Evolutionary conservation across 2,797 vertebrate species (phyloP), one percentile per base, ranked within the genome.

Genomic region (Sparidentex hasta): DNA sequence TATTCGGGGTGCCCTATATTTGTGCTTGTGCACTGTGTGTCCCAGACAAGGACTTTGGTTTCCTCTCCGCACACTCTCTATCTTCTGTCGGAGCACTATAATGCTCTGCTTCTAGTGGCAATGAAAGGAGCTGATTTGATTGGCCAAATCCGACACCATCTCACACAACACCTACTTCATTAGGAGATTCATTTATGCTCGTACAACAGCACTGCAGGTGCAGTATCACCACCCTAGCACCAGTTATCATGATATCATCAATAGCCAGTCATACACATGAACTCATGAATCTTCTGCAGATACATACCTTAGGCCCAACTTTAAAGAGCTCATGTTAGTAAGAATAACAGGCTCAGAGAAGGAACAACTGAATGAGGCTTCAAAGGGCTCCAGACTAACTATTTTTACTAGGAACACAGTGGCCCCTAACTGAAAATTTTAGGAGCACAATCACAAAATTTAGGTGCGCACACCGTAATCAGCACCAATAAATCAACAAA

Each of bases 1-100:
- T 72, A 84, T 81, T 86, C 67, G 38, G 71, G 87, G 16, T 88
- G 87, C n/a, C 83, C 79, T 87, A 82, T 51, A 87, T 91, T 74
- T 82, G 70, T 71, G 78, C 64, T 70, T 69, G 72, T 67, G 74
- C 75, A 71, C 70, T 20, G 51, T 52, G 73, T 80, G 82, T 88
- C 72, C 86, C 72, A 81, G 82, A 81, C 82, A 75, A 80, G 76
- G 76, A 74, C 79, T 71, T 71, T n/a, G 48, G 70, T 65, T 76
- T 73, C 62, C 66, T 69, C 56, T 77, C 56, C 48, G 50, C 58
- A 72, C 70, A 47, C 57, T 51, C 61, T 56, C 50, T 56, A 68
- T 83, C 33, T 68, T 83, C 71, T 84, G 55, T 76, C 44, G 23
- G 25, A 56, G 21, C 41, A 18, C 25, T 16, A n/a, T 46, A 50